Conservation (phyloP, 2,797 vertebrate genomes). For the Falco cherrug region DNA sequence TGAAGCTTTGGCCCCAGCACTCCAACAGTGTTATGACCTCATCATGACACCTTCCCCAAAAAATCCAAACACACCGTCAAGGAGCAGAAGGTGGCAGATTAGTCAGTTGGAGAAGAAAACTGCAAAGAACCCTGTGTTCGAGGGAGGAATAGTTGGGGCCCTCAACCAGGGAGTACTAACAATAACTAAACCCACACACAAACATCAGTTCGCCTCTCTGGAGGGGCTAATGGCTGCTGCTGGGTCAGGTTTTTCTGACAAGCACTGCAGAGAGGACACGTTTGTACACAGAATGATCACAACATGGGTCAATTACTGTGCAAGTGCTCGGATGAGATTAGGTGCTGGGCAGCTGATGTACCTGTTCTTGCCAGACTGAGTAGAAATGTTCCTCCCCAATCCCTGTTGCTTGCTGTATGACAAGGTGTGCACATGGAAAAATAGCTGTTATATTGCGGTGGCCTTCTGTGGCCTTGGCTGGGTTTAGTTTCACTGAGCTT, state of each 20-base stretch:
- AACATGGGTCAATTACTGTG: rapidly evolving
- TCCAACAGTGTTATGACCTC: not conserved
- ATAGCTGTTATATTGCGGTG: not conserved
- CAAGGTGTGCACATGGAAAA: not conserved
- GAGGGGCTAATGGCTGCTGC: not conserved
- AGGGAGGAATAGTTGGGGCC: not conserved
- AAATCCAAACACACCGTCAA: not conserved
- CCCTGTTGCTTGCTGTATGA: not conserved
- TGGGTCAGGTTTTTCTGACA: not conserved
- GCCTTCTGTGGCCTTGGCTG: not conserved
- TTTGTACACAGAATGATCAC: not conserved
- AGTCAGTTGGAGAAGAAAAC: not conserved
- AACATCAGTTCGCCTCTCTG: not conserved
- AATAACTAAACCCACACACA: not conserved
- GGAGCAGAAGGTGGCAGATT: not conserved
- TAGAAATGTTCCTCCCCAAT: not conserved
- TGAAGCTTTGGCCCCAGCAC: not conserved
- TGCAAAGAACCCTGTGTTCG: not conserved
- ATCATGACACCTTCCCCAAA: not conserved
- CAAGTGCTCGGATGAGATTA: not conserved
- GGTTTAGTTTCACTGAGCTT: not conserved
- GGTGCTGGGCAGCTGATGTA: not conserved
- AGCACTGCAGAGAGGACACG: not conserved
- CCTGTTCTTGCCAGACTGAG: not conserved
- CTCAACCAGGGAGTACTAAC: not conserved